Percentiles rank a stretch among this genome's conserved stretches.
Conservation (phyloP, 2,888 invertebrate species). For the Hemaris fuciformis region DNA sequence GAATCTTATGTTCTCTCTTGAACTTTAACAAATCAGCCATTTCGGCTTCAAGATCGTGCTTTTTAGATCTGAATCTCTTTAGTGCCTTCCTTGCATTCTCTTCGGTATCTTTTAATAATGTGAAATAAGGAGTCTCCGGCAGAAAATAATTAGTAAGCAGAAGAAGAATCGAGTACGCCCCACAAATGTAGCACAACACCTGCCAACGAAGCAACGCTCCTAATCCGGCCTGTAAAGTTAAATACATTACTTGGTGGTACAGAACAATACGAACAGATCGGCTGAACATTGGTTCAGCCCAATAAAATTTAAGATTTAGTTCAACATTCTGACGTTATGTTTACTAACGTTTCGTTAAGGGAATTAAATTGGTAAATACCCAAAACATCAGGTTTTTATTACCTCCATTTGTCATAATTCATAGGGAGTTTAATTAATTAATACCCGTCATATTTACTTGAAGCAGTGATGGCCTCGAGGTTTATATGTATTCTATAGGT, state of each 20-base stretch:
- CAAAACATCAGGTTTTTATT: too few species aligned
- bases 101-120: conserved; percentile 35
- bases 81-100: conserved; percentile 33
- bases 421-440: too few species aligned
- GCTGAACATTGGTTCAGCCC: not conserved
- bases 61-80: conserved; percentile 39
- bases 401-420: too few species aligned
- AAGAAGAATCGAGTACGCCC: conserved; percentile 29
- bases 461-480: too few species aligned
- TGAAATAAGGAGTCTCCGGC: conserved; percentile 58
- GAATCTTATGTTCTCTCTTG: conserved; percentile 51
- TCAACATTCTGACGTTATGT: too few species aligned
- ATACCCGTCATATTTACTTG: too few species aligned
- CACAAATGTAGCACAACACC: conserved; percentile 37
- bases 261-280: not conserved
- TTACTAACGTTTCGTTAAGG: too few species aligned
- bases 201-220: conserved; percentile 46
- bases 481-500: too few species aligned
- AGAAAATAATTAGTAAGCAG: conserved; percentile 36
- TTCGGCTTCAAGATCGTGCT: conserved; percentile 45
- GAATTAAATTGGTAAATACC: too few species aligned
- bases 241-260: not conserved
- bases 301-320: too few species aligned
- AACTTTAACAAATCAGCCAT: conserved; percentile 49
- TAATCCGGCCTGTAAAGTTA: conserved; percentile 44